phyloP scores from a whole-genome alignment of 2,797 vertebrate genomes.

The Gallirallus australis region DNA sequence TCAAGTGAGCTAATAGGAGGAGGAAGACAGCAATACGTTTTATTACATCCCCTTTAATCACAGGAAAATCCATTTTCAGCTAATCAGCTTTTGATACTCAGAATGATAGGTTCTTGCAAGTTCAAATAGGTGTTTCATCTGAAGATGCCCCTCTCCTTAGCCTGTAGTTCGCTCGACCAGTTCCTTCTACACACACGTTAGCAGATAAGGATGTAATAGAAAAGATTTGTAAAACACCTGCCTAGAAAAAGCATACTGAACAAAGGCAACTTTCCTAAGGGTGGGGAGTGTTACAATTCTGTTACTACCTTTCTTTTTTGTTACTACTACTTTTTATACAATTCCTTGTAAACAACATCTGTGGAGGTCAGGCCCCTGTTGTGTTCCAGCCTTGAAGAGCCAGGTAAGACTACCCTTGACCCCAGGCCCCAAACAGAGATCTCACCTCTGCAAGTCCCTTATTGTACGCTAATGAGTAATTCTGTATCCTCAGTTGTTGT shows the following conservation, averaged over 20 bases:
- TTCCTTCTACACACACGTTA: not conserved
- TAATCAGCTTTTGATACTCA: slow-evolving; percentile 5
- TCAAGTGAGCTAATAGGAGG: not conserved
- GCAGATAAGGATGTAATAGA: not conserved
- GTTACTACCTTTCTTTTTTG: not conserved
- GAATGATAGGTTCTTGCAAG: not conserved
- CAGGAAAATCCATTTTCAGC: slow-evolving; percentile 1
- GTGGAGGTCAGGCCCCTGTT: not conserved
- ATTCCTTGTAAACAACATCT: rapidly evolving
- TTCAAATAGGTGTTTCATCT: not conserved
- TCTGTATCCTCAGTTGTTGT: not conserved
- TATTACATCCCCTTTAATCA: slow-evolving; percentile 29
- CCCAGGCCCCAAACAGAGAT: no score
- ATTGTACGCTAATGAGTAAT: not conserved
- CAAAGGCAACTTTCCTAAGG: not conserved
- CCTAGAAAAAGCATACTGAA: not conserved
- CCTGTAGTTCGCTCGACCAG: not conserved
- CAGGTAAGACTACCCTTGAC: rapidly evolving
- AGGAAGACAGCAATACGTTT: slow-evolving; percentile 11
- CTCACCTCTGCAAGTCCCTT: not conserved
- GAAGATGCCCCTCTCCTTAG: not conserved
- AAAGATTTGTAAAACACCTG: not conserved
- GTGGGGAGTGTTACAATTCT: no score
- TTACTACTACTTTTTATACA: not conserved
- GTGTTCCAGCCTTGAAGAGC: not conserved